Conservation (phyloP, 2,113 vertebrate species). For the Cryptotis parvus region DNA sequence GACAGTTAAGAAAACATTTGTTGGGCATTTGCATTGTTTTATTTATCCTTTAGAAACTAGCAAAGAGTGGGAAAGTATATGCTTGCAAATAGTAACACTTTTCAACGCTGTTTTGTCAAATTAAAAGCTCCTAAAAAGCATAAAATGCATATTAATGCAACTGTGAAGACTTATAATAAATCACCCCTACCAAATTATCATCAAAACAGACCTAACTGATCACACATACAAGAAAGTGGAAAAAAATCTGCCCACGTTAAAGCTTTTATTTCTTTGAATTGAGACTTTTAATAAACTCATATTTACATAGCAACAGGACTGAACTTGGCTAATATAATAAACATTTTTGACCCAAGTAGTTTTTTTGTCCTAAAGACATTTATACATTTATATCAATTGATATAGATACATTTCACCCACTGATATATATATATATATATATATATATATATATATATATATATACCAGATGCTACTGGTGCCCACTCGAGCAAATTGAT, state of each 20-base stretch:
- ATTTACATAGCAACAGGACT: neutral
- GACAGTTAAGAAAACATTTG: neutral
- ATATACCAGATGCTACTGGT: too few relatives aligned
- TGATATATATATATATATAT: neutral
- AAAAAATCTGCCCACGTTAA: neutral
- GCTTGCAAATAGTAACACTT: neutral
- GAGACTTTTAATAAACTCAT: neutral
- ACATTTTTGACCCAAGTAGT: neutral
- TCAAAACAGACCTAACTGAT: neutral
- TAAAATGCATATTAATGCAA: neutral
- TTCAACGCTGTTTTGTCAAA: neutral
- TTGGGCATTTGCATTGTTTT: neutral
- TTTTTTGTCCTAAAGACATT: neutral
- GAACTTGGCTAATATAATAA: neutral
- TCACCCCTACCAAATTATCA: neutral
- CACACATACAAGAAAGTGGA: neutral
- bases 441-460: neutral
- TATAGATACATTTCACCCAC: neutral
- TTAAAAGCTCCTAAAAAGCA: neutral
- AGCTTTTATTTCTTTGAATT: neutral
- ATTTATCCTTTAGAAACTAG: neutral
- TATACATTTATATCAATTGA: neutral
- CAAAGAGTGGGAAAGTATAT: neutral
- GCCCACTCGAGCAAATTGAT: too few relatives aligned
- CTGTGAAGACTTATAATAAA: neutral